Percentiles rank a stretch among this genome's conserved stretches.
phyloP scores from a whole-genome alignment of 2,888 invertebrate species.

The Eupithecia abbreviata region DNA sequence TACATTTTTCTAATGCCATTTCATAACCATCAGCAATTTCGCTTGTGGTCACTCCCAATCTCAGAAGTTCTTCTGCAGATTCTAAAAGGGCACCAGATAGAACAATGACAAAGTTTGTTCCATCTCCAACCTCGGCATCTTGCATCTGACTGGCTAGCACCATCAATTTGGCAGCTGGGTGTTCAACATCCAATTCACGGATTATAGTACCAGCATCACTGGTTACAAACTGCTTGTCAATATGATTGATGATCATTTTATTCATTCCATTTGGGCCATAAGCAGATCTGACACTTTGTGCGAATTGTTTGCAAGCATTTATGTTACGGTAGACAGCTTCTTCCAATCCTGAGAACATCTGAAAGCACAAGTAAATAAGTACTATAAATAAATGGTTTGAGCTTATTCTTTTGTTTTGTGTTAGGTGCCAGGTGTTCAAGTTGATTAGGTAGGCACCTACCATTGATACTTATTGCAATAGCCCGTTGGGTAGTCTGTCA shows the following conservation, averaged over 20 bases:
- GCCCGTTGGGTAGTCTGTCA: not conserved
- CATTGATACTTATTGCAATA: not conserved
- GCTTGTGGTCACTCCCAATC: conserved; percentile 97
- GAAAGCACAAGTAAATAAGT: conserved; percentile 44
- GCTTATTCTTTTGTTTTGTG: not conserved
- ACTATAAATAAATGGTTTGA: not conserved
- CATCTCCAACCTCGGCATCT: conserved; percentile 99
- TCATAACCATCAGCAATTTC: conserved; percentile 99
- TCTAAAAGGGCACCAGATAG: conserved; percentile 96
- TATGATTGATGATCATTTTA: conserved; percentile 99
- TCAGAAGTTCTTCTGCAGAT: conserved; percentile 94
- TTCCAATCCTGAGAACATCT: conserved; percentile 95
- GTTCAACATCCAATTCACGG: conserved; percentile 97
- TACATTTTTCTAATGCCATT: conserved; percentile 92
- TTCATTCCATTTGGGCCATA: conserved; percentile 99
- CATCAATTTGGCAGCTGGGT: conserved; percentile 98
- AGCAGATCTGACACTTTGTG: conserved; percentile 95
- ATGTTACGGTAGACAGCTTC: conserved; percentile 99
- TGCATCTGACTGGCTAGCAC: conserved; percentile 99
- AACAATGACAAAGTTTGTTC: conserved; percentile 98
- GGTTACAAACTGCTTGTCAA: conserved; percentile 99
- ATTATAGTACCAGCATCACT: conserved; percentile 99
- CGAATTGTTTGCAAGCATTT: conserved; percentile 97
- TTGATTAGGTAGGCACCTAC: not conserved
- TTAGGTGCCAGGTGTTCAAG: not conserved